phyloP scores from a whole-genome alignment of 2,797 vertebrate species.

The Sciaenops ocellatus region DNA sequence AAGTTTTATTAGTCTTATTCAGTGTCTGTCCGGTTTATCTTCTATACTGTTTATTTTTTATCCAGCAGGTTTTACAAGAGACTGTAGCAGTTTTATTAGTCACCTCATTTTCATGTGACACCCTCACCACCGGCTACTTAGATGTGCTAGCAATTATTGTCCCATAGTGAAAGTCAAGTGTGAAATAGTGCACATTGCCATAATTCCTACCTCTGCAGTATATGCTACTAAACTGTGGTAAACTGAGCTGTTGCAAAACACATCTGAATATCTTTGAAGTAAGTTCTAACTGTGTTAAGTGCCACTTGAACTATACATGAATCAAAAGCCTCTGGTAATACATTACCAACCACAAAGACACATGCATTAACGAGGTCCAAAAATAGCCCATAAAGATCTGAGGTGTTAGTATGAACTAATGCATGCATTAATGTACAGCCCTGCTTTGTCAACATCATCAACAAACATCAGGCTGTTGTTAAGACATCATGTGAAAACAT shows the following conservation, averaged over 20 bases:
- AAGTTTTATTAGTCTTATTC: too few relatives aligned
- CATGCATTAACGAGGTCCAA: neutral
- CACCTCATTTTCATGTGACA: neutral
- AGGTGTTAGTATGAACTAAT: constrained; percentile 10
- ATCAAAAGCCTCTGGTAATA: constrained; percentile 1
- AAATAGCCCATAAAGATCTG: neutral
- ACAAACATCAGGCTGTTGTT: neutral
- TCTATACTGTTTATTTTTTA: too few relatives aligned
- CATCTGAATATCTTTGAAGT: constrained; percentile 7
- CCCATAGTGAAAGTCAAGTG: neutral
- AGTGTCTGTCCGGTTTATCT: neutral
- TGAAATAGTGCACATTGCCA: constrained; percentile 6
- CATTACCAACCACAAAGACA: constrained; percentile 2
- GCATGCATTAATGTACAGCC: neutral
- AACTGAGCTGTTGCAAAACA: constrained; percentile 11
- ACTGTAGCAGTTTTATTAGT: neutral
- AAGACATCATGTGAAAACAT: neutral
- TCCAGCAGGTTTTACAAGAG: neutral
- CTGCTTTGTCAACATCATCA: constrained; percentile 3
- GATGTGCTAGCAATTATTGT: constrained; percentile 8
- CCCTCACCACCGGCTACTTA: neutral
- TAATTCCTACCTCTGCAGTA: neutral
- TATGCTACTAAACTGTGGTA: neutral
- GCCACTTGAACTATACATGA: constrained; percentile 18
- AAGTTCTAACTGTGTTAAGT: constrained; percentile 4